Base-by-base conservation (phyloP, 2,797 vertebrate genomes). In the Enoplosus armatus region DNA sequence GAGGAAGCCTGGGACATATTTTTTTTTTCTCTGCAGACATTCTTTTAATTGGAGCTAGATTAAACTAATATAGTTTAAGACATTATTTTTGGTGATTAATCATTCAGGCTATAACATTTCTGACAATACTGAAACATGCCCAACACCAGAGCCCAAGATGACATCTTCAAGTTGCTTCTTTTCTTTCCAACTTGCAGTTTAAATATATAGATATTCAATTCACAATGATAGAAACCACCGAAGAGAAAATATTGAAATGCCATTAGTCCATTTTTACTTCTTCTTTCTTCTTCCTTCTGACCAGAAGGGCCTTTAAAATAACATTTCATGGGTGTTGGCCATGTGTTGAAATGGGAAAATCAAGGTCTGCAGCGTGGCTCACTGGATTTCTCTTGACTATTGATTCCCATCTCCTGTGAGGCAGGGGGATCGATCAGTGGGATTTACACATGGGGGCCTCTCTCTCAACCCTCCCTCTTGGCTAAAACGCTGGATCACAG, bases 371-470 rank as follows among this genome's bases (percentile, higher is more conserved):
- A 89, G 91, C 83, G 69, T 90, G 78, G 91, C 88, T 85, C 31
- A 72, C 84, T 91, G 93, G 91, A 95, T 95, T 95, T 94, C 92
- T 93, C 92, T n/a, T 88, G 82, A 85, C 84, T 95, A 96, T 96
- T 87, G 95, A 96, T 96, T 92, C 82, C 80, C 83, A 87, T 90
- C 89, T 90, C 88, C 85, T 85, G 90, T 72, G 87, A 91, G 89
- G 85, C 91, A 72, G 82, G 48, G 55, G 62, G 85, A 95, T 96
- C 93, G 92, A 96, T 96, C 83, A 50, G 81, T 74, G 83, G 91
- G 92, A 92, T 95, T 95, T 93, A 94, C 94, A 95, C 90, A 93
- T 79, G 89, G 92, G 82, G 83, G 83, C 70, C 33, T 62, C 75
- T 86, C 80, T 87, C 87, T 86, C 67, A 75, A 75, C 82, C 70